phyloP scores from a whole-genome alignment of 2,888 invertebrate species.

The Drosophila multiciliata region DNA sequence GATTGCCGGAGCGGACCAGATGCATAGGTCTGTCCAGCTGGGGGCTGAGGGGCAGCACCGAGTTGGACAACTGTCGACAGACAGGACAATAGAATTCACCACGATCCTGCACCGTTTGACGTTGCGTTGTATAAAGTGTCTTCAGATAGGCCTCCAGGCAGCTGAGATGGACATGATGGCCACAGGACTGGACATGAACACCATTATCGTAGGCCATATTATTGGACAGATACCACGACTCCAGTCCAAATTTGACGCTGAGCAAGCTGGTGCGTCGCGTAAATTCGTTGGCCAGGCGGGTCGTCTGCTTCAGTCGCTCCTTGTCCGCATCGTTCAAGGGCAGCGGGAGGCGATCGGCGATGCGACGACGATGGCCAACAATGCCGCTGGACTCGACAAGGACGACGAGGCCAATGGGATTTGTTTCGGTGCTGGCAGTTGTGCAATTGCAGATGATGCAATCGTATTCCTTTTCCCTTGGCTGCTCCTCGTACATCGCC shows the following conservation, averaged over 20 bases:
- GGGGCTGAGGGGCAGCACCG: slow-evolving; percentile 93
- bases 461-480: slow-evolving; percentile 91
- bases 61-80: slow-evolving; percentile 96
- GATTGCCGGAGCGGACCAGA: slow-evolving; percentile 87
- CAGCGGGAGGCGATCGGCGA: slow-evolving; percentile 84
- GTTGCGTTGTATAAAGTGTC: slow-evolving; percentile 91
- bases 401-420: slow-evolving; percentile 95
- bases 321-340: slow-evolving; percentile 89
- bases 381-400: slow-evolving; percentile 94
- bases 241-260: slow-evolving; percentile 91
- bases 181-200: slow-evolving; percentile 97
- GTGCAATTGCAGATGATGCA: slow-evolving; percentile 98
- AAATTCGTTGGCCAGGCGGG: slow-evolving; percentile 91
- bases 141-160: slow-evolving; percentile 96
- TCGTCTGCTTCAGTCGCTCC: slow-evolving; percentile 86
- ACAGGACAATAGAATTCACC: slow-evolving; percentile 98
- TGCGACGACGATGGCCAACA: slow-evolving; percentile 90
- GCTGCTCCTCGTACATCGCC: slow-evolving; percentile 87
- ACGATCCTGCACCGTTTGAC: slow-evolving; percentile 90
- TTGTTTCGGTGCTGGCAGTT: slow-evolving; percentile 92
- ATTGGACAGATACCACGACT: slow-evolving; percentile 92
- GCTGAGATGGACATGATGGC: slow-evolving; percentile 97
- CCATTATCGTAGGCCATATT: slow-evolving; percentile 96
- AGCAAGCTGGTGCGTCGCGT: slow-evolving; percentile 91
- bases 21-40: slow-evolving; percentile 89